These are phyloP conservation scores for Hyles lineata DNA, from an alignment of 2,888 invertebrate genomes.

Conservation along the genomic window DNA sequence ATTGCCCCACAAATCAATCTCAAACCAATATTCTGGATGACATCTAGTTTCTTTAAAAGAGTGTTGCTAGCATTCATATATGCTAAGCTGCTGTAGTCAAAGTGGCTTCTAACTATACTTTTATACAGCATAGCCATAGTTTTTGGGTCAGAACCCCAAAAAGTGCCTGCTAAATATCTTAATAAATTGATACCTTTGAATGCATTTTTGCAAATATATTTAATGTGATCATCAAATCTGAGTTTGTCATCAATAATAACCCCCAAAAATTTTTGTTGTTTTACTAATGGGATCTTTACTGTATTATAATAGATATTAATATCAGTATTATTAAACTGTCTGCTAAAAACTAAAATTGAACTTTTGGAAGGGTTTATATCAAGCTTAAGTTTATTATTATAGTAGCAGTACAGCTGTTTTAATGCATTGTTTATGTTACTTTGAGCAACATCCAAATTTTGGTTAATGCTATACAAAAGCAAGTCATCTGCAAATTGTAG, in stretches of 20 bases:
- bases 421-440: background rate
- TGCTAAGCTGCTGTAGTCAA: background rate
- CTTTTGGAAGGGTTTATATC: constrained; percentile 8
- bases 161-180: too few species aligned
- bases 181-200: too few species aligned
- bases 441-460: background rate
- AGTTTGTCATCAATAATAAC: background rate
- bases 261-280: background rate
- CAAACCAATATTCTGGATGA: constrained; percentile 29
- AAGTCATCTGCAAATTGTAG: too few species aligned
- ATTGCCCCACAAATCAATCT: constrained; percentile 32
- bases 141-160: background rate
- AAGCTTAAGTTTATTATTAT: background rate
- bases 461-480: background rate
- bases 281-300: background rate
- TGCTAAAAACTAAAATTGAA: constrained; percentile 15
- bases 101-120: background rate
- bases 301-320: background rate
- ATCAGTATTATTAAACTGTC: background rate
- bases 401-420: background rate
- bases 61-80: constrained; percentile 21
- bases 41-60: constrained; percentile 29
- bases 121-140: background rate
- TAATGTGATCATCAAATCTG: too few species aligned
- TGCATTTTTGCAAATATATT: too few species aligned